phyloP scores from a whole-genome alignment of 2,113 vertebrate genomes.

The Neolamprologus modestus region DNA sequence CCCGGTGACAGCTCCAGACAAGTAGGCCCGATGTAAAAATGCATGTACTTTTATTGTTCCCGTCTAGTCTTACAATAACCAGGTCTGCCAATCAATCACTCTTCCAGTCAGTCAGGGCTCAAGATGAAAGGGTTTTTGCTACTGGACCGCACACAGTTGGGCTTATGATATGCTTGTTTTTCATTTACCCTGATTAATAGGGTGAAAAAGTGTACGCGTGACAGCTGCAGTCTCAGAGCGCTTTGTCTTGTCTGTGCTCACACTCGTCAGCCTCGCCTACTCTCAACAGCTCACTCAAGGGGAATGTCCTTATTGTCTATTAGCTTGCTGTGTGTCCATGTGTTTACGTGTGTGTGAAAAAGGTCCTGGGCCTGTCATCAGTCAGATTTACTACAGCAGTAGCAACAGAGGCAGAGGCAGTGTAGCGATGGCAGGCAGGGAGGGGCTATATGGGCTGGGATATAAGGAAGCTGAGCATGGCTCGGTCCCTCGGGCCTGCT shows the following conservation, averaged over 20 bases:
- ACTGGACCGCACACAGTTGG: neutral
- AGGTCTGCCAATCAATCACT: constrained; percentile 8
- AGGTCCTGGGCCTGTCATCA: constrained; percentile 47
- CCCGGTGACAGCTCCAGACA: constrained; percentile 1
- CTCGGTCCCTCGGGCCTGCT: constrained; percentile 14
- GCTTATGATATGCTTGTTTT: constrained; percentile 3
- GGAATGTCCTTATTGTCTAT: constrained; percentile 49
- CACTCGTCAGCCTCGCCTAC: constrained; percentile 12
- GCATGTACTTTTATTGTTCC: neutral
- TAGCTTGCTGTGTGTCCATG: constrained; percentile 26
- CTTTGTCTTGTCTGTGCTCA: constrained; percentile 21
- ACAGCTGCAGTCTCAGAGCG: constrained; percentile 14
- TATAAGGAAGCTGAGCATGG: constrained; percentile 4
- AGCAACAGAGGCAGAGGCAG: neutral
- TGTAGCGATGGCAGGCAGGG: constrained; percentile 19
- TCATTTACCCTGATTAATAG: constrained; percentile 2
- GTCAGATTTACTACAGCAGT: constrained; percentile 46
- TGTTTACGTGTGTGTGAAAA: constrained; percentile 38
- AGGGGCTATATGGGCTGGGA: neutral
- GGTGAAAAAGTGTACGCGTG: constrained; percentile 3
- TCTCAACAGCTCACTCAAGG: constrained; percentile 38
- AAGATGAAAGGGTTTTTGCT: neutral
- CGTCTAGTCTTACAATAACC: neutral
- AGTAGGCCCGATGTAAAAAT: neutral
- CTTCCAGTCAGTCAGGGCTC: neutral